Base-by-base conservation (phyloP, 2,888 invertebrate genomes). In the Erynnis tages region DNA sequence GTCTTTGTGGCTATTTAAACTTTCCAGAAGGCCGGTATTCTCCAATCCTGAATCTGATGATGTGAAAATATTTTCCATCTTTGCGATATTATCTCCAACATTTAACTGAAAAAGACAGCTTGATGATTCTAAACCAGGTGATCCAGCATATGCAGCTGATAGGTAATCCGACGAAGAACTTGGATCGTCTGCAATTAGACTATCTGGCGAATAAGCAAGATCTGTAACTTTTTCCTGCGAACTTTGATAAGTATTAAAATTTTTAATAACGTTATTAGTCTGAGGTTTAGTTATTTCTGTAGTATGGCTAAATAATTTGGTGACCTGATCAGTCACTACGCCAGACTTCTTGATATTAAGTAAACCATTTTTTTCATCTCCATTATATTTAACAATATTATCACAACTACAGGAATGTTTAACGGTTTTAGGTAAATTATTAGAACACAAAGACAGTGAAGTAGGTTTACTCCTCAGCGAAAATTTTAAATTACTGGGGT, bases 31-130 rank as follows among this genome's bases (percentile, higher is more conserved):
- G 27, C 80, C 83, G 41, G 86, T 83, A 52, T 82, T 87, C 58
- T 90, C 90, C 57, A 89, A 63, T 7, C 87, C 90, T 6, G 90
- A 90, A 73, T 90, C 90, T 23, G 84, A 85, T 54, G 84, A 76
- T 23, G 79, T 82, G 56, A 79, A 73, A 53, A 71, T 72, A 41
- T 82, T 80, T 56, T 89, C 88, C 82, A 88, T 88, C 68, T 76
- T 85, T 16, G 73, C 67, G 19, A 56, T 64, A 57, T 61, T 66
- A 54, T 76, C 76, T 56, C 67, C 71, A 67, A 74, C 72, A 77
- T 79, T 78, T 69, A 79, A 69, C 60, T 73, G 79, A 54, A 68
- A 65, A 54, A 65, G 55, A 19, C 63, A 67, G 37, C 68, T 65
- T 55, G 70, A 70, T 49, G 68, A 65, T 53, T 63, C 67, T 49